Evolutionary conservation across 2,888 invertebrate genomes (phyloP).

Genomic region (Hybos culiciformis): DNA sequence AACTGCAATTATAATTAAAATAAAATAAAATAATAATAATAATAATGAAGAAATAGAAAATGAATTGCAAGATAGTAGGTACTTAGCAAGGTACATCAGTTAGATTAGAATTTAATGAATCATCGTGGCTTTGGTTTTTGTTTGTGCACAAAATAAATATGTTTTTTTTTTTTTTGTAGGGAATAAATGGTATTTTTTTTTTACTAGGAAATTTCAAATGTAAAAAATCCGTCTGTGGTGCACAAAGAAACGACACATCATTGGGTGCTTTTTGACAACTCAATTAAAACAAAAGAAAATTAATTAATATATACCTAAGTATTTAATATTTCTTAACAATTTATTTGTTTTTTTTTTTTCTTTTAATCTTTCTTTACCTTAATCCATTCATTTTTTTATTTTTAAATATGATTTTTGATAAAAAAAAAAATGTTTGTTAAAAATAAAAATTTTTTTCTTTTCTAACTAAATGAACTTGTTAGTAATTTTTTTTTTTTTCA

Average conservation of each 20-base stretch:
- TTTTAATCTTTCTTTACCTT: slow-evolving; percentile 1
- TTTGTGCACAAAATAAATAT: neutral
- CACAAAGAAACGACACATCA: no score
- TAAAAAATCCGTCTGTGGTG: no score
- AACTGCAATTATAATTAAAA: slow-evolving; percentile 41
- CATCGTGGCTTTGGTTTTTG: no score
- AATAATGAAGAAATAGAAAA: neutral
- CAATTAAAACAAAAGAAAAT: neutral
- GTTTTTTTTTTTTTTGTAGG: neutral
- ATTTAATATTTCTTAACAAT: neutral
- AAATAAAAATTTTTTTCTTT: neutral
- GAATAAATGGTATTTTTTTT: no score
- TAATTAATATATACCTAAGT: neutral
- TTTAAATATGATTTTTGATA: neutral
- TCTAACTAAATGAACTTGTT: neutral
- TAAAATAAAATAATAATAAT: neutral
- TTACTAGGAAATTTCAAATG: no score
- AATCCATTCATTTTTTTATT: neutral
- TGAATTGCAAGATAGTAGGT: no score
- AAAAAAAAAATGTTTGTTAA: neutral
- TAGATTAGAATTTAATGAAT: no score
- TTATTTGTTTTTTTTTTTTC: neutral
- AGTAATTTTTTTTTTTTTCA: neutral
- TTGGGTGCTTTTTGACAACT: no score
- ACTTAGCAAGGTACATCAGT: no score